These are phyloP conservation scores for Natator depressus DNA, from an alignment of 2,113 vertebrate species.

Conservation along the genomic window DNA sequence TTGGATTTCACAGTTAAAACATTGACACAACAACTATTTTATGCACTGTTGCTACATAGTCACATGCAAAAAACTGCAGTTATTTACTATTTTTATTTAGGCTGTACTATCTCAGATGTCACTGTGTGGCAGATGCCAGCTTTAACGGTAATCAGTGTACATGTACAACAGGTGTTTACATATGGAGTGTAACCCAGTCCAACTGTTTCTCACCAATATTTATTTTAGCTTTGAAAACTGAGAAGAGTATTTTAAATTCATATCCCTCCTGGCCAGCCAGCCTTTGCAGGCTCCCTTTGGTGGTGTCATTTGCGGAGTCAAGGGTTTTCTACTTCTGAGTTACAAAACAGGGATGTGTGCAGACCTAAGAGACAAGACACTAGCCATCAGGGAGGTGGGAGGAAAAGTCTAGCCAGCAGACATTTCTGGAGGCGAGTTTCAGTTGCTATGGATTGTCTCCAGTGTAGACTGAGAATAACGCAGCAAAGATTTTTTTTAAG, in stretches of 20 bases:
- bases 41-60: fast-evolving
- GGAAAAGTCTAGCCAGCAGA: background rate
- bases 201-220: background rate
- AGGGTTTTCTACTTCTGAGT: background rate
- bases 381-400: background rate
- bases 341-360: background rate
- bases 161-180: background rate
- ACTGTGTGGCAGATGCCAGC: background rate
- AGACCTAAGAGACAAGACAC: background rate
- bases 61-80: background rate
- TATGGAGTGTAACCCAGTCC: background rate
- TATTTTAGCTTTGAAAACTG: background rate
- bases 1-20: background rate
- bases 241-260: background rate
- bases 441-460: background rate
- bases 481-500: background rate
- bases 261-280: background rate
- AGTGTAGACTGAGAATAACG: background rate
- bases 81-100: background rate
- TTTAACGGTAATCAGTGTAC: background rate
- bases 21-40: background rate
- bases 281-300: background rate
- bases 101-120: background rate
- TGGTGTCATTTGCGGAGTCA: background rate
- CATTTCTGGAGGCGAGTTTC: background rate